phyloP scores from a whole-genome alignment of 2,888 invertebrate genomes.

The Linnaemya tessellans region DNA sequence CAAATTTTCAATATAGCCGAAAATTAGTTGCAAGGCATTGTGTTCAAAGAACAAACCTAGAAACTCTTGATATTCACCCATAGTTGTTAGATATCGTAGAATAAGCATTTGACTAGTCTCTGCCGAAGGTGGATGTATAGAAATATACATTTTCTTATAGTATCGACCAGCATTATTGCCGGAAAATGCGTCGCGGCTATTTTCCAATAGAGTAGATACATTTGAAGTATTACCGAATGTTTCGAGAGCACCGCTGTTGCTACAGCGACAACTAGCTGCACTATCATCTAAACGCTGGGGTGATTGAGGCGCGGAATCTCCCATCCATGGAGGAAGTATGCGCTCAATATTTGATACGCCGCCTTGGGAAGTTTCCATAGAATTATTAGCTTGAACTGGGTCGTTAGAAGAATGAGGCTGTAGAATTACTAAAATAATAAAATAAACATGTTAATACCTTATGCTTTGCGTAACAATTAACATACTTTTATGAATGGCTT shows the following conservation, averaged over 20 bases:
- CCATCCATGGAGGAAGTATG: slow-evolving; percentile 79
- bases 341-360: slow-evolving; percentile 79
- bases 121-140: slow-evolving; percentile 94
- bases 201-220: slow-evolving; percentile 81
- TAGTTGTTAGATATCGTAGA: slow-evolving; percentile 95
- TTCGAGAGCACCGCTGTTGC: slow-evolving; percentile 74
- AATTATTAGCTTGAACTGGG: slow-evolving; percentile 60
- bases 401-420: slow-evolving; percentile 47
- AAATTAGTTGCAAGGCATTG: slow-evolving; percentile 94
- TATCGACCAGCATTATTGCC: slow-evolving; percentile 75
- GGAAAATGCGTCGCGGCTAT: slow-evolving; percentile 80
- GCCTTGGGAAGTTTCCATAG: slow-evolving; percentile 46
- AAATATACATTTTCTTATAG: slow-evolving; percentile 85
- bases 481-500: slow-evolving; percentile 81
- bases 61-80: slow-evolving; percentile 99
- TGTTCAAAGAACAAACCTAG: slow-evolving; percentile 96
- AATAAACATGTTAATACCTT: not conserved
- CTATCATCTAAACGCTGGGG: slow-evolving; percentile 77
- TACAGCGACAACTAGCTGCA: slow-evolving; percentile 43
- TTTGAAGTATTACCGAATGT: slow-evolving; percentile 79
- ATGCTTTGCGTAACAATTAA: not conserved
- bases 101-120: slow-evolving; percentile 97
- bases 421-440: slow-evolving; percentile 53
- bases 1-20: slow-evolving; percentile 94
- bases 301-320: slow-evolving; percentile 81